Base-by-base conservation (phyloP, 1,140 invertebrate genomes). In the Rhynchophorus ferrugineus region DNA sequence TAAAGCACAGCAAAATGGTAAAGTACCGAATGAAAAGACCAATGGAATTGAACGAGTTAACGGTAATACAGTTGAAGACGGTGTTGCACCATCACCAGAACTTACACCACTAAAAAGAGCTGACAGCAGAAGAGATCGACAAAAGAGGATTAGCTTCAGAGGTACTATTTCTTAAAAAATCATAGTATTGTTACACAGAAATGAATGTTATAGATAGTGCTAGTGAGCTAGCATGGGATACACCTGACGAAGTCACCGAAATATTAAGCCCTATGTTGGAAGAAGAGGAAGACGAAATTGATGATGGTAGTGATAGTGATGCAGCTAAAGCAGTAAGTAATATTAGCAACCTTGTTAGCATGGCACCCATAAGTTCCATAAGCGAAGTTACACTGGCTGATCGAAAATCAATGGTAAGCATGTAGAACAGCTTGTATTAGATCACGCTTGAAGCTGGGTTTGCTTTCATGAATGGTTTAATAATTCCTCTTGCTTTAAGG, bases 261-360 rank as follows among this genome's bases (percentile, higher is more conserved):
- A 58, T 69, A 0, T 56, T 79, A 17, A 69, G 58, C 18, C 73
- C 74, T 24, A 76, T 78, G 50, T 68, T 71, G 7, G 76, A 78
- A 58, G 66, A 76, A 58, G 63, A 74, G 24, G 72, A 77, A 57
- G 62, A 72, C 59, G 66, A 69, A 49, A 33, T 64, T 67, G 36
- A 59, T 57, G 9, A 65, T 66, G 14, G 11, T 29, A 29, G 11
- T 29, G 24, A 29, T 29, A 11, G 11, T 29, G 41, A 54, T 42
- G 0, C 39, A 18, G 11, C 24, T 19, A 3, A 64, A 69, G 18
- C 42, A 47, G 53, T 54, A 59, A 49, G 46, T 68, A 71, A 14
- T 61, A 66, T n/a, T 17, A 24, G 49, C 7, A 68, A 63, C 45
- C 33, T 60, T 16, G 44, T 47, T 22, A 43, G 61, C 38, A 52